Percentiles rank a stretch among this genome's conserved stretches.
These are phyloP conservation scores for Tipula vernalis DNA, from an alignment of 2,888 invertebrate genomes.

Conservation along the genomic window DNA sequence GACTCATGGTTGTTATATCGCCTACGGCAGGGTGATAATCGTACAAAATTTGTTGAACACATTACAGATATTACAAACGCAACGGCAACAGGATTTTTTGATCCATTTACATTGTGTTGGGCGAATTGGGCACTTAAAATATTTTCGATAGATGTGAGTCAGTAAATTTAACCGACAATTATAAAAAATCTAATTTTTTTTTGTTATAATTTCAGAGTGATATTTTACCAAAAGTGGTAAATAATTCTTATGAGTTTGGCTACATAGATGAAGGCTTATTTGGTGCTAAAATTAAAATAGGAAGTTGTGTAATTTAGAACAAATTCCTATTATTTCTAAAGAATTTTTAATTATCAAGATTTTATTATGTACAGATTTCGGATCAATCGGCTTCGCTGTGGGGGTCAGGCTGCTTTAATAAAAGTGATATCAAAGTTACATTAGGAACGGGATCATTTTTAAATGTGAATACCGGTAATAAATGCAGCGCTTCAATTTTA, in stretches of 20 bases:
- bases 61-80: slow-evolving; percentile 85
- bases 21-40: slow-evolving; percentile 39
- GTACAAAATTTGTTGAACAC: slow-evolving; percentile 36
- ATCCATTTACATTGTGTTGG: slow-evolving; percentile 85
- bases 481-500: slow-evolving; percentile 66
- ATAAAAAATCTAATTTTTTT: not conserved
- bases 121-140: slow-evolving; percentile 55
- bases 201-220: slow-evolving; percentile 37
- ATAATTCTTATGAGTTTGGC: slow-evolving; percentile 67
- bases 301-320: slow-evolving; percentile 51
- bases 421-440: slow-evolving; percentile 73
- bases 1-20: slow-evolving; percentile 91
- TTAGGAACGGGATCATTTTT: slow-evolving; percentile 88
- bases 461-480: slow-evolving; percentile 63
- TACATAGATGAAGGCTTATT: slow-evolving; percentile 50
- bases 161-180: not conserved
- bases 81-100: slow-evolving; percentile 84
- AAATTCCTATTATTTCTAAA: not conserved
- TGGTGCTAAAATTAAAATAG: slow-evolving; percentile 66
- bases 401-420: slow-evolving; percentile 69
- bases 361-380: slow-evolving; percentile 23
- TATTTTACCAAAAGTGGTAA: slow-evolving; percentile 69
- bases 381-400: slow-evolving; percentile 82
- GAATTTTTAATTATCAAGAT: not conserved
- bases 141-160: slow-evolving; percentile 46